A percentile compares a stretch with the other conserved stretches of the same genome.
These are phyloP conservation scores for Eretmochelys imbricata DNA, from an alignment of 2,113 vertebrate genomes.

Conservation along the genomic window DNA sequence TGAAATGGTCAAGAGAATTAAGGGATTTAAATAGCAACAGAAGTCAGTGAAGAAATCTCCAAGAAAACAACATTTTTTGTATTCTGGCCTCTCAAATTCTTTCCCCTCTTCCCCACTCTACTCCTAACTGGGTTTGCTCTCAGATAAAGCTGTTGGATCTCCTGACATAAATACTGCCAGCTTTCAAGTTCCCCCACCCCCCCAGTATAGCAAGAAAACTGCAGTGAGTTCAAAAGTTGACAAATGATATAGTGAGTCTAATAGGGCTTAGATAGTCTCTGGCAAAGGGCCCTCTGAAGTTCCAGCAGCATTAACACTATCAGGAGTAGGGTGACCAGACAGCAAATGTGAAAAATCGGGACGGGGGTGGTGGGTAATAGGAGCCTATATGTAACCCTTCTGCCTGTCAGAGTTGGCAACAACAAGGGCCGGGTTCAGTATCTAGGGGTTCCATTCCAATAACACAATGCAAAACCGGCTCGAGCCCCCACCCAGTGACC, in stretches of 20 bases:
- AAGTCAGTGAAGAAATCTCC: neutral
- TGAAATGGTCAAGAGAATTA: neutral
- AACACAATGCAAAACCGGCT: no score
- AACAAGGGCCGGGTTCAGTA: no score
- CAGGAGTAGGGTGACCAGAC: neutral
- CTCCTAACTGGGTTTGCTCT: accelerated
- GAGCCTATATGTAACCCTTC: no score
- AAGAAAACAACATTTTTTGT: neutral
- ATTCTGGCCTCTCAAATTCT: neutral
- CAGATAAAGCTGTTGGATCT: accelerated
- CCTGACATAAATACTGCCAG: neutral
- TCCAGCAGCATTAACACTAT: neutral
- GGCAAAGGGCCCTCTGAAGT: neutral
- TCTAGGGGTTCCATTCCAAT: no score
- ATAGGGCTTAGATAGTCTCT: neutral
- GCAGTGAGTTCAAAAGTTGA: neutral
- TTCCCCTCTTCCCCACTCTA: accelerated
- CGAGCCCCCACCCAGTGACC: no score
- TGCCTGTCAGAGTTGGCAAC: no score
- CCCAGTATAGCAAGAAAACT: neutral
- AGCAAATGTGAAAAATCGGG: no score
- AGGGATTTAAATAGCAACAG: neutral
- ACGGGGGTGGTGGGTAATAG: no score
- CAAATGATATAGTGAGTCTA: neutral
- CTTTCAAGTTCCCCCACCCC: neutral